phyloP scores from a whole-genome alignment of 2,888 invertebrate species.

The Steromphala cineraria region DNA sequence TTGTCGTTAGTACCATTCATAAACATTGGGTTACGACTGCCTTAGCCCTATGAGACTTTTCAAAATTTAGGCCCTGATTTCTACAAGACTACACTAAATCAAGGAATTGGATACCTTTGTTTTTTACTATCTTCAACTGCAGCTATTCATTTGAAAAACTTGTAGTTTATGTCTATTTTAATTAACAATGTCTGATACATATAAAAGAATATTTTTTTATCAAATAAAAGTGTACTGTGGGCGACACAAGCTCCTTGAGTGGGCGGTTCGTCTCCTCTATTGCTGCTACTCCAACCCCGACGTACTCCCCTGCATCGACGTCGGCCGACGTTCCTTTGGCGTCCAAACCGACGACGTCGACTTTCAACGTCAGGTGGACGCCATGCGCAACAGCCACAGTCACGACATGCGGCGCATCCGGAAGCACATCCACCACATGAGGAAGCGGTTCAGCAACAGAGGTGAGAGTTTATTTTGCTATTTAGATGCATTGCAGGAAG shows the following conservation, averaged over 20 bases:
- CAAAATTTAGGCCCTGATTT: no score
- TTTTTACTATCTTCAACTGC: no score
- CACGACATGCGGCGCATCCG: neutral
- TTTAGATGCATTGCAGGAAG: no score
- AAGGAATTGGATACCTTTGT: no score
- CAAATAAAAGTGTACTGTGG: neutral
- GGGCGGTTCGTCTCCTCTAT: neutral
- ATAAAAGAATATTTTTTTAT: neutral
- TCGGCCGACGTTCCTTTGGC: neutral
- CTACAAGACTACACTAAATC: no score
- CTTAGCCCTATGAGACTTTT: no score
- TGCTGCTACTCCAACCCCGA: neutral
- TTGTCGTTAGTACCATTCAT: no score
- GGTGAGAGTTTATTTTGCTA: neutral
- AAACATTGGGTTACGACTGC: no score
- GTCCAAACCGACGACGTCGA: constrained; percentile 3
- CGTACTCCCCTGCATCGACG: neutral
- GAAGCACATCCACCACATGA: neutral
- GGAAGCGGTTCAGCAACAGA: neutral
- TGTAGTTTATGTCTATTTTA: no score
- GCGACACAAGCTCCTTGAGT: neutral
- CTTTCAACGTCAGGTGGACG: neutral
- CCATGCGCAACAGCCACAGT: neutral
- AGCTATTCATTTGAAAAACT: no score
- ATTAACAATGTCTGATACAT: no score